phyloP scores from a whole-genome alignment of 2,113 vertebrate species.

The Delphinus delphis region DNA sequence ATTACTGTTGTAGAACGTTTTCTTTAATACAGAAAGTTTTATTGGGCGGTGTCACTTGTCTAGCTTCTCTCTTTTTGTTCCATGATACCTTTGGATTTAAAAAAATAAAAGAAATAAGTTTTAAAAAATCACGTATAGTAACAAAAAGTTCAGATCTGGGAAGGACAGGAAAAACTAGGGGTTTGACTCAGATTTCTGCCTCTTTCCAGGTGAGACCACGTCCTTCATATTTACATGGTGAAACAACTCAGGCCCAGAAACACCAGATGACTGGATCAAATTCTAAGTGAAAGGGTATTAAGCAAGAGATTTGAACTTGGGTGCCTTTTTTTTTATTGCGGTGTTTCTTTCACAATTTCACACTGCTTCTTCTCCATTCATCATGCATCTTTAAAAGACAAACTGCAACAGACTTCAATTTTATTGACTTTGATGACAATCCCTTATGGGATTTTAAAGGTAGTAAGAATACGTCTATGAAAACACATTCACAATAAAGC shows the following conservation, averaged over 20 bases:
- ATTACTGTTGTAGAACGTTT: background rate
- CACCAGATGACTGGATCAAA: background rate
- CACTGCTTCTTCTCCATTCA: background rate
- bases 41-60: fast-evolving
- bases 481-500: background rate
- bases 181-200: background rate
- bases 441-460: background rate
- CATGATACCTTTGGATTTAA: background rate
- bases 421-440: slow-evolving; percentile 11
- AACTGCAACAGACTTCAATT: background rate
- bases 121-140: background rate
- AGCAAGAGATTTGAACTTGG: background rate
- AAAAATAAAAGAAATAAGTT: background rate
- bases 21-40: background rate
- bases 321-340: background rate
- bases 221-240: background rate
- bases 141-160: background rate
- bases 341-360: background rate
- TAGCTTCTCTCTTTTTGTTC: background rate
- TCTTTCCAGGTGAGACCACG: background rate
- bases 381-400: background rate
- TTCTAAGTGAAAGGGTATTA: background rate
- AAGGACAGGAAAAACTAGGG: background rate
- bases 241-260: background rate
- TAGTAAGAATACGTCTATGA: background rate